Evolutionary conservation across 2,113 vertebrate genomes (phyloP), one percentile per base, ranked within the genome.

Genomic region (Meles meles): DNA sequence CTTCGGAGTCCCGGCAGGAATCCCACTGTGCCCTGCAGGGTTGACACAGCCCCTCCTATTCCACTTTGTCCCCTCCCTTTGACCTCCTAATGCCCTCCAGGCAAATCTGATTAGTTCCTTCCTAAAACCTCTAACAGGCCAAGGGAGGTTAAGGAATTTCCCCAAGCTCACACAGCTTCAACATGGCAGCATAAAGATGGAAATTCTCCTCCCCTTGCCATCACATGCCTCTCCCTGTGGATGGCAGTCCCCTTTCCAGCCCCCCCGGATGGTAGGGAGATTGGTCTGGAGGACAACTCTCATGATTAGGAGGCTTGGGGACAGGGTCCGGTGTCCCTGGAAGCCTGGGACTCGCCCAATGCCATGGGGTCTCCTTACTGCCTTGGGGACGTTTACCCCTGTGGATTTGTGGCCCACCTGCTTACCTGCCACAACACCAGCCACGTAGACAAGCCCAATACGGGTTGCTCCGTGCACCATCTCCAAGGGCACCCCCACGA

Each of bases 341-440:
- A 85, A 93, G 14, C 23, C 44, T 61, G 39, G 71, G 31, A 83
- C 57, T 67, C 39, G 12, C 25, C 11, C 39, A 21, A 23, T 1
- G 34, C 39, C 76, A 21, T 0, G 2, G 12, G 57, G 31, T 88
- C 21, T 87, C 80, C 76, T 77, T n/a, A 49, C 8, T 1, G 0
- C 29, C 39, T 44, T 44, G 5, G 11, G 59, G 3, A 67, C 13
- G 39, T 21, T 20, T 7, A 65, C 15, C 49, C 42, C 80, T 42
- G 5, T 2, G 14, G 80, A 79, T 15, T 25, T 0, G 0, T 52
- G 87, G 72, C 21, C 97, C 97, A 96, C 96, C 88, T 98, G 99
- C 99, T 99, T 98, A 99, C 99, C 99, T 99, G 99, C 99, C 95
- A 99, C 98, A n/a, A 99, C 99, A 7, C 99, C 99, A 21, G 99